Evolutionary conservation across 2,113 vertebrate species (phyloP), one percentile per base, ranked within the genome.

Genomic region (Nothocercus julius): DNA sequence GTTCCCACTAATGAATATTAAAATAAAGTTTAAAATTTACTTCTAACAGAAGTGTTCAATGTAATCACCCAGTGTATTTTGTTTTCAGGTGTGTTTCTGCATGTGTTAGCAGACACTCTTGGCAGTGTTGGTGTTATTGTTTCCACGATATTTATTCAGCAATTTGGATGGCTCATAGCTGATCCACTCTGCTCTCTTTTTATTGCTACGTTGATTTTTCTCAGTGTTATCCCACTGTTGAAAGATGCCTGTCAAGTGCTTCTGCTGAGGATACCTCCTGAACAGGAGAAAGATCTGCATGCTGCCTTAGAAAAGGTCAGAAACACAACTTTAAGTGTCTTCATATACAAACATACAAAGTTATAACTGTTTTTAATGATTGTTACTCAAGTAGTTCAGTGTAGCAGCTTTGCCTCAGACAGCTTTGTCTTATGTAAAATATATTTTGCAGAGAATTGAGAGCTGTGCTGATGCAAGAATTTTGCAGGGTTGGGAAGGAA

Each of bases 161-260:
- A 99, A 95, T 99, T 99, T 89, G 99, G 99, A 87, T 99, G 99
- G 99, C 97, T 99, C 87, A 99, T 99, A 53, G 99, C 99, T 17
- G 99, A 99, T 95, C 99, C 99, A 0, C 99, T 99, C 64, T 99
- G 99, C 96, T 99, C 99, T 42, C 98, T 99, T 80, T 99, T 99
- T 96, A 99, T 99, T 93, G 98, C 99, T 91, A 96, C 98, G 11
- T 95, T 99, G 94, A 99, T 99, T 97, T 99, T 99, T 90, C 98
- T 99, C 92, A 99, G 99, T 81, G 99, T 99, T 97, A 98, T 99
- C 68, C 99, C 99, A 75, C 97, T 99, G 59, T 74, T 99, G 94
- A 99, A 99, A 97, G 99, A 99, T 61, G 98, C 99, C 62, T 99
- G 99, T 49, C 98, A 99, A 90, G 98, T 99, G 54, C 98, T 99